Conservation (phyloP, 1,140 invertebrate genomes). For the Nymphalis io region DNA sequence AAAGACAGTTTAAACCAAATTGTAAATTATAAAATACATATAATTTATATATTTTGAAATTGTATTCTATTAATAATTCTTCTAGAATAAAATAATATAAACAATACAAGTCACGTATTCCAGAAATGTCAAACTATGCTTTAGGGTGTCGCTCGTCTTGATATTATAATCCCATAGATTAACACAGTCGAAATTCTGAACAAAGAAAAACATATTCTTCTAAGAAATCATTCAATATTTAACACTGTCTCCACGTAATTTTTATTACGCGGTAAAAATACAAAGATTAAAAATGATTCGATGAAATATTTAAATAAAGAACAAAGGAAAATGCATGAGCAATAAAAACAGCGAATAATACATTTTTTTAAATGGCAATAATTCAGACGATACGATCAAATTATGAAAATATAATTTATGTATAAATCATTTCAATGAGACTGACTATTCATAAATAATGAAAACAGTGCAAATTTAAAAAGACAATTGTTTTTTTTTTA, state of each 20-base stretch:
- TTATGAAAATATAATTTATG: conserved; percentile 52
- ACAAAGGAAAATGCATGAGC: conserved; percentile 23
- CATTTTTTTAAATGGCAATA: conserved; percentile 51
- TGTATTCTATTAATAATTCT: neutral
- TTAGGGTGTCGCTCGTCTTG: conserved; percentile 51
- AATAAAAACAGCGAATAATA: conserved; percentile 66
- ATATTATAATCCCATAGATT: conserved; percentile 66
- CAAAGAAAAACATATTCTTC: conserved; percentile 50
- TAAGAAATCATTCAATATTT: conserved; percentile 42
- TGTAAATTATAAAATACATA: no score
- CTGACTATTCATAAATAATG: conserved; percentile 42
- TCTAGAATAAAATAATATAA: conserved; percentile 16
- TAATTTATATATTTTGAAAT: neutral
- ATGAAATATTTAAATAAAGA: conserved; percentile 18
- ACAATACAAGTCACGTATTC: conserved; percentile 38
- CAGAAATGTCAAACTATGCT: conserved; percentile 59
- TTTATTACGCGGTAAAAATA: conserved; percentile 31
- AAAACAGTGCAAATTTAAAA: conserved; percentile 25
- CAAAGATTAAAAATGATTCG: conserved; percentile 21
- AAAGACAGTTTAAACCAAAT: no score
- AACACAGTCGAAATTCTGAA: conserved; percentile 43
- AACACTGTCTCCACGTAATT: conserved; percentile 25
- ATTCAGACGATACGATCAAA: conserved; percentile 50
- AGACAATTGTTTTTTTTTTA: conserved; percentile 31
- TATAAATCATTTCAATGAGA: conserved; percentile 54